Base-by-base conservation (phyloP, 2,797 vertebrate species). In the Hoplostethus atlanticus region DNA sequence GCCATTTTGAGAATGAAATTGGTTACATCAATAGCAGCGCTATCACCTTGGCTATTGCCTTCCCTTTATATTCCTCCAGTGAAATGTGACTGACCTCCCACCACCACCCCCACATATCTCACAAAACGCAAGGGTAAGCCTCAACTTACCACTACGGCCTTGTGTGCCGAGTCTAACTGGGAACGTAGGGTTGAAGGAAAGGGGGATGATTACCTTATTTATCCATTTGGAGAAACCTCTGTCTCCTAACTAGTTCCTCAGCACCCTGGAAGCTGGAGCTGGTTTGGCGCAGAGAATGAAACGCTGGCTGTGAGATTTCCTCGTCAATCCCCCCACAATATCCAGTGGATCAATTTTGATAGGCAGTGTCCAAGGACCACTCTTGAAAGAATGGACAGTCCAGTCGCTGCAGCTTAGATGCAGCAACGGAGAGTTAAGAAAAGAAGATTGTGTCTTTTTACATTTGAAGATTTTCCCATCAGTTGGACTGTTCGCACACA, bases 1-100 rank as follows among this genome's bases (percentile, higher is more conserved):
- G 90, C 89, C 93, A 93, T 93, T 93, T 93, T 93, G 91, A 93
- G 90, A 93, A 91, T 91, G 92, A 92, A 93, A 93, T 93, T 92
- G 91, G 93, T 92, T 93, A 92, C 92, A 92, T 92, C 91, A 94
- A 93, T 92, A 93, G 92, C 81, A 52, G 77, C 76, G 69, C 90
- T 91, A 92, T 93, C 92, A 91, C 92, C 92, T 90, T 83, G 82
- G 89, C 91, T 91, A 92, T 93, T 92, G 92, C 91, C 86, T 92
- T 91, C 86, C 91, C 87, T 93, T 91, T 93, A 92, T 93, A 91
- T 93, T 93, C 91, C 89, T 88, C 88, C 85, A 79, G 84, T 78
- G 91, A 79, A 89, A 91, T 84, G 78, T 84, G 88, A 91, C 90
- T 90, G 89, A 91, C 91, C 91, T 28, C 89, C 89, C 81, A 65